Conservation (phyloP, 2,797 vertebrate species). For the Aeoliscus strigatus region DNA sequence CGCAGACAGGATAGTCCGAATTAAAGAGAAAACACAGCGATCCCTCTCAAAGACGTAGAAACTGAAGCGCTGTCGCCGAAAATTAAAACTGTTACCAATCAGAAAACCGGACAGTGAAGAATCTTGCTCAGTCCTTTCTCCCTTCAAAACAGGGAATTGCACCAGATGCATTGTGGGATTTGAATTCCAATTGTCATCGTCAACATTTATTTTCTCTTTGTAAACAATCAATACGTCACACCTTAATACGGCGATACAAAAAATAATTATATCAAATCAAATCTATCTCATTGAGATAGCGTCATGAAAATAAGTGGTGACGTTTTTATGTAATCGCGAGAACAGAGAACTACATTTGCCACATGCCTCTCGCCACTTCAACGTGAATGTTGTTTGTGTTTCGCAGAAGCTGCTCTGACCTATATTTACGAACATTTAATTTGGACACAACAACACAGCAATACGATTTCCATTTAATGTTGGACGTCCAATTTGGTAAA, state of each 20-base stretch:
- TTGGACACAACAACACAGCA: not conserved
- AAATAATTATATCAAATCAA: too few species aligned
- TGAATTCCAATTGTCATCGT: slow-evolving; percentile 54
- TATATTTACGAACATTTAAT: slow-evolving; percentile 12
- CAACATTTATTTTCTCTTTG: not conserved
- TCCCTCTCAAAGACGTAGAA: not conserved
- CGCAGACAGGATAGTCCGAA: not conserved
- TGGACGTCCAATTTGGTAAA: rapidly evolving
- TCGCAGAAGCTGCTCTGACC: slow-evolving; percentile 25
- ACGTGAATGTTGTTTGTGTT: slow-evolving; percentile 51
- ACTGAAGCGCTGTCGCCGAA: not conserved
- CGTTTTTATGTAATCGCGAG: not conserved
- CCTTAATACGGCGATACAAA: too few species aligned
- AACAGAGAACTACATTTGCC: slow-evolving; percentile 39
- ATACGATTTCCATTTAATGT: rapidly evolving
- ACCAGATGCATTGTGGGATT: slow-evolving; percentile 61
- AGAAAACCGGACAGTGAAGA: slow-evolving; percentile 34
- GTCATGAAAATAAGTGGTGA: rapidly evolving
- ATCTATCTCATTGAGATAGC: too few species aligned
- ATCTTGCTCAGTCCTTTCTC: slow-evolving; percentile 55
- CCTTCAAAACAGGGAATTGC: slow-evolving; percentile 53
- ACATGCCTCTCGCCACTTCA: slow-evolving; percentile 29
- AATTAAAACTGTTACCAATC: slow-evolving; percentile 3
- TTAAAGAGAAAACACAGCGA: not conserved
- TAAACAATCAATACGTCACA: rapidly evolving